These are phyloP conservation scores for Leucosticte australis DNA, from an alignment of 2,113 vertebrate genomes.

Conservation along the genomic window DNA sequence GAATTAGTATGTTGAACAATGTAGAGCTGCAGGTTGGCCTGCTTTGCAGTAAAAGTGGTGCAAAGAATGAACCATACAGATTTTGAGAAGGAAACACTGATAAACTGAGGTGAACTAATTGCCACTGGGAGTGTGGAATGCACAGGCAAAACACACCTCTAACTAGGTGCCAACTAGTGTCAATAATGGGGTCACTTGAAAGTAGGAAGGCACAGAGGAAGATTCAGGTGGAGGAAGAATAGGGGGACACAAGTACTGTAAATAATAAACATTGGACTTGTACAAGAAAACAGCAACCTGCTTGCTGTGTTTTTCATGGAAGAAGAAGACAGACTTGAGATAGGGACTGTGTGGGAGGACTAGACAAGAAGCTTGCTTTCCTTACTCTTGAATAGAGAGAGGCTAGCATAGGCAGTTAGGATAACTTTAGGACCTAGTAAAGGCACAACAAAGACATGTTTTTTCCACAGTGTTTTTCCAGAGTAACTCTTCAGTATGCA, in stretches of 20 bases:
- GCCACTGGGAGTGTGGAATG: background rate
- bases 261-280: background rate
- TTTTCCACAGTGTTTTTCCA: background rate
- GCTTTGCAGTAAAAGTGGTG: background rate
- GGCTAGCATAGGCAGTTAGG: background rate
- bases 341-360: background rate
- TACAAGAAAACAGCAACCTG: background rate
- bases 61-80: background rate
- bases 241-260: background rate
- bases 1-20: background rate
- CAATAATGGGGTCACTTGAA: background rate
- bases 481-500: background rate
- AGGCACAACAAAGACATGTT: background rate
- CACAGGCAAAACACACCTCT: background rate
- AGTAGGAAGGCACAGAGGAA: background rate
- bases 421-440: background rate
- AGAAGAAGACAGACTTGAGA: background rate
- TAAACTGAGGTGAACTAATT: background rate
- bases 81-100: background rate
- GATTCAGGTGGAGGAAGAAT: background rate
- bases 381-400: background rate
- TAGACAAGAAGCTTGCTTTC: background rate
- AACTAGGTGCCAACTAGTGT: background rate
- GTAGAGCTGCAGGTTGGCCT: background rate
- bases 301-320: background rate